Base-by-base conservation (phyloP, 2,113 vertebrate genomes). In the Otis tarda region DNA sequence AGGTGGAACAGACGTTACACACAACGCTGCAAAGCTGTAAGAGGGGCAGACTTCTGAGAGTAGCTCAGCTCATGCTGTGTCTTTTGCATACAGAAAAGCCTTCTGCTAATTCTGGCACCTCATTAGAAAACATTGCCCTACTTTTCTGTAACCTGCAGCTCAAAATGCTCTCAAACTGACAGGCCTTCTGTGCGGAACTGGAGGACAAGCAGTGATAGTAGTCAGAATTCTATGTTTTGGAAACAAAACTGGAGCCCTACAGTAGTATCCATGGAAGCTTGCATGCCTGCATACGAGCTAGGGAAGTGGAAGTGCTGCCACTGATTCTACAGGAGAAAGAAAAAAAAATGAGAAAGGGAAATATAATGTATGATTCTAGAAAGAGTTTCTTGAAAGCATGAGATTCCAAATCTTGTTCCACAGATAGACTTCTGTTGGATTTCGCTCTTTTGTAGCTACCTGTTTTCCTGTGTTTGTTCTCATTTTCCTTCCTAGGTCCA, bases 91-190 rank as follows among this genome's bases (percentile, higher is more conserved):
- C 56, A 76, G 88, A 97, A 91, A 43, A 92, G 37, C 57, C 47
- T 95, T 97, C 74, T 94, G 94, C 65, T 92, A 92, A 96, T 96
- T 95, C 83, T 83, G 53, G 60, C 41, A 50, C 73, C 81, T 93
- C 70, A 83, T 93, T 96, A 86, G 83, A 87, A 95, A 93, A 59
- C 41, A 63, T 73, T 95, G 83, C 75, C 91, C 95, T 95, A 86
- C 64, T 93, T 97, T 95, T 84, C 68, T 90, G 45, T 83, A 88
- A 74, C 60, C 56, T 67, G 37, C 37, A 77, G 63, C 73, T 96
- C 64, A 69, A 47, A 87, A 47, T 64, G 53, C 35, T 93, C 74
- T 89, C 73, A 65, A 80, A 71, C 16, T 90, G n/a, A 82, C 45
- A 73, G 60, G 53, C 35, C 53, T 93, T 95, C 67, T 87, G 37